Percentiles rank a stretch among this genome's conserved stretches.
phyloP scores from a whole-genome alignment of 2,113 vertebrate species.

The Rhinolophus ferrumequinum region DNA sequence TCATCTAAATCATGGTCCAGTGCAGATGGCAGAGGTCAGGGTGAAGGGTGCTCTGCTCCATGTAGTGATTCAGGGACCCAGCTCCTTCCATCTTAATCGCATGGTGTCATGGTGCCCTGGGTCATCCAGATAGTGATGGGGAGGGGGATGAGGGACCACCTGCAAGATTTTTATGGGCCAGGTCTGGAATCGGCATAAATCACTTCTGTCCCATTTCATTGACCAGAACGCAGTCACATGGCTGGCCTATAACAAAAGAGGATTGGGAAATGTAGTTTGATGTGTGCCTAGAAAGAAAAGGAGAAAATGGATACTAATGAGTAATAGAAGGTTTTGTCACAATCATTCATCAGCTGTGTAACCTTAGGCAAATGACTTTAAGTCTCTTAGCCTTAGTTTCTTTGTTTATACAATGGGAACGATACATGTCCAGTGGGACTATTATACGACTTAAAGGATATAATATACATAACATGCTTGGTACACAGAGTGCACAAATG shows the following conservation, averaged over 20 bases:
- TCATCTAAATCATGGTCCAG: background rate
- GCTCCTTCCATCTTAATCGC: background rate
- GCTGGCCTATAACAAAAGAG: background rate
- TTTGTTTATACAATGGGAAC: background rate
- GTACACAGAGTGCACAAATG: too few relatives aligned
- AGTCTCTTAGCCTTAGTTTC: background rate
- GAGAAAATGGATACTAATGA: background rate
- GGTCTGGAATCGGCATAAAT: background rate
- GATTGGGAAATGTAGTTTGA: background rate
- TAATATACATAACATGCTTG: background rate
- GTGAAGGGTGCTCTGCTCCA: background rate
- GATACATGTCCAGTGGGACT: background rate
- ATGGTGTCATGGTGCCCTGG: background rate
- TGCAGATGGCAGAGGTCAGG: background rate
- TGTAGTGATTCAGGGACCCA: background rate
- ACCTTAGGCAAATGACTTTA: background rate
- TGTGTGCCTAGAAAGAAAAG: background rate
- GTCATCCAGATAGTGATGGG: background rate
- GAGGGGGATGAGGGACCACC: background rate
- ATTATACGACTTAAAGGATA: background rate
- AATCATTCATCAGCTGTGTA: background rate
- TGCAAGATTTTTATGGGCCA: background rate
- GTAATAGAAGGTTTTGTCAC: background rate
- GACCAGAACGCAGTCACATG: background rate
- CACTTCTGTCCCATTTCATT: background rate